Evolutionary conservation across 1,140 invertebrate genomes (phyloP).

Genomic region (Gonatopus flavifemur): DNA sequence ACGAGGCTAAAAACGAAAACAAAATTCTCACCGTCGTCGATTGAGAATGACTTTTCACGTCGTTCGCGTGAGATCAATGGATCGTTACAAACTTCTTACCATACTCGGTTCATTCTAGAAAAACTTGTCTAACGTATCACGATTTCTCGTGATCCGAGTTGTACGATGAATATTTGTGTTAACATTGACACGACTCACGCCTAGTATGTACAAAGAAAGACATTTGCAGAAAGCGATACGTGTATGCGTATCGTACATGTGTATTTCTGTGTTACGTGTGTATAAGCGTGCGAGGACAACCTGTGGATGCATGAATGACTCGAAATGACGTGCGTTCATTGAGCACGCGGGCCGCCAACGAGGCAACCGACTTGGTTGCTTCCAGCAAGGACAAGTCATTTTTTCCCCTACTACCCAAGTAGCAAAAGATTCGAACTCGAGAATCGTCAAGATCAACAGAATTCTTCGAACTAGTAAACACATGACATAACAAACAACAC

Average conservation of each 20-base stretch:
- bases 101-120: too few species aligned
- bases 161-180: not conserved
- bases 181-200: not conserved
- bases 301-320: conserved; percentile 54
- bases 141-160: conserved; percentile 18
- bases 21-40: too few species aligned
- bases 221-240: not conserved
- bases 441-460: not conserved
- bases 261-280: conserved; percentile 2
- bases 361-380: conserved; percentile 27
- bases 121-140: conserved; percentile 10
- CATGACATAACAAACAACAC: too few species aligned
- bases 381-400: conserved; percentile 48
- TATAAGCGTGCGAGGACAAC: conserved; percentile 40
- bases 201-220: not conserved
- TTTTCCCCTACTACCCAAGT: conserved; percentile 25
- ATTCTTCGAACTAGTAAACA: not conserved
- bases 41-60: too few species aligned
- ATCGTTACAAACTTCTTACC: too few species aligned
- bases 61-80: too few species aligned
- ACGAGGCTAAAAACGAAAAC: too few species aligned
- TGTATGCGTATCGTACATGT: conserved; percentile 10
- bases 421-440: conserved; percentile 22
- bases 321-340: conserved; percentile 54
- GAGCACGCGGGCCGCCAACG: conserved; percentile 37